A percentile compares a stretch with the other conserved stretches of the same genome.
Evolutionary conservation across 2,888 invertebrate genomes (phyloP).

Genomic region (Hipparchia sbordonii): DNA sequence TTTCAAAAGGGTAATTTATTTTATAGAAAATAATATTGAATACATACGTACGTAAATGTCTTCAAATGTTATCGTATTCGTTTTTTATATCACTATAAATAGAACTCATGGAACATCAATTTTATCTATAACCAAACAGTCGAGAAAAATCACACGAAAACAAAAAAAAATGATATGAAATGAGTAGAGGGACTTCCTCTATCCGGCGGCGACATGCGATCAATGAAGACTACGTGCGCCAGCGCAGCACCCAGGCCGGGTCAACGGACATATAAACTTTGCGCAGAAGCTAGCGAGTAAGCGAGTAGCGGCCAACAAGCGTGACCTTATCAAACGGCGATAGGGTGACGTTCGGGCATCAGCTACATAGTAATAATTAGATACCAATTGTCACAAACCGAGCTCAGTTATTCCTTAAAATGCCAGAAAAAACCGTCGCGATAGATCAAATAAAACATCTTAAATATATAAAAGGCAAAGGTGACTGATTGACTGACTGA

Average conservation of each 20-base stretch:
- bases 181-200: conserved; percentile 24
- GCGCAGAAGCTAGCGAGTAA: conserved; percentile 52
- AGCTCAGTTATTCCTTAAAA: no score
- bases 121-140: conserved; percentile 1
- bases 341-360: conserved; percentile 41
- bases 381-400: background rate
- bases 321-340: conserved; percentile 62
- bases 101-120: background rate
- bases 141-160: conserved; percentile 18
- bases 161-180: conserved; percentile 17
- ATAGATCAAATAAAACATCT: no score
- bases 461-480: no score
- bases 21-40: background rate
- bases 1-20: background rate
- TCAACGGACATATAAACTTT: conserved; percentile 72
- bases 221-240: conserved; percentile 47
- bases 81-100: background rate
- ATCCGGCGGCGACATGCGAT: conserved; percentile 33
- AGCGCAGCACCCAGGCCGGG: conserved; percentile 57
- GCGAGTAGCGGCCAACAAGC: conserved; percentile 51
- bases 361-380: conserved; percentile 36
- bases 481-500: no score
- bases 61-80: background rate
- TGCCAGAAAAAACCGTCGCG: no score
- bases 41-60: conserved; percentile 3